phyloP scores from a whole-genome alignment of 2,888 invertebrate species.

The Chesias legatella region DNA sequence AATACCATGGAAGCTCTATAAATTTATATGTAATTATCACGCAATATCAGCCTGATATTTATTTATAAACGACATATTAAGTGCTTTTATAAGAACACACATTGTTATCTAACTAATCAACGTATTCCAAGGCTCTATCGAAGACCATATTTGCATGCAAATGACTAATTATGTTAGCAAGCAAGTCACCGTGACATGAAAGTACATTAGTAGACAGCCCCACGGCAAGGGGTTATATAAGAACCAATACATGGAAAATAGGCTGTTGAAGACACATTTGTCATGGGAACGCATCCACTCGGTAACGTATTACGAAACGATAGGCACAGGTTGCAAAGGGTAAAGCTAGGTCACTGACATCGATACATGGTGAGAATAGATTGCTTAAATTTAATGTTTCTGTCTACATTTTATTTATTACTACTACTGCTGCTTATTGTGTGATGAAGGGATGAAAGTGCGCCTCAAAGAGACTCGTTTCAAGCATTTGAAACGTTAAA shows the following conservation, averaged over 20 bases:
- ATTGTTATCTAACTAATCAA: constrained; percentile 3
- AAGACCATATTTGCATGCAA: constrained; percentile 10
- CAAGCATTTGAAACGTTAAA: too few relatives aligned
- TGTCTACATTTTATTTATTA: too few relatives aligned
- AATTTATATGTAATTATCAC: background rate
- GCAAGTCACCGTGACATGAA: constrained; percentile 15
- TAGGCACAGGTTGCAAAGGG: background rate
- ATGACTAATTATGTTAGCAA: constrained; percentile 11
- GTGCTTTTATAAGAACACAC: background rate
- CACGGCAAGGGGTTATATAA: constrained; percentile 21
- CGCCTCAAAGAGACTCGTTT: too few relatives aligned
- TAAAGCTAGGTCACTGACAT: constrained; percentile 9
- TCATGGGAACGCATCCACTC: constrained; percentile 43
- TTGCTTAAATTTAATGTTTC: too few relatives aligned
- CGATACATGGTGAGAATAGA: too few relatives aligned
- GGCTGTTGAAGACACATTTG: constrained; percentile 31
- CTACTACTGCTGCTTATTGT: too few relatives aligned
- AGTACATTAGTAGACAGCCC: constrained; percentile 15
- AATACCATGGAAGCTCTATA: too few relatives aligned
- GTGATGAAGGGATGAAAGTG: too few relatives aligned
- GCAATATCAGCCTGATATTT: background rate
- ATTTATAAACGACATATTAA: too few relatives aligned
- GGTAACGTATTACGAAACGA: constrained; percentile 31
- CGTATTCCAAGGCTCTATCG: constrained; percentile 6
- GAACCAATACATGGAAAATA: constrained; percentile 20